Evolutionary conservation across 2,113 vertebrate genomes (phyloP), one percentile per base, ranked within the genome.

Genomic region (Xyrauchen texanus): DNA sequence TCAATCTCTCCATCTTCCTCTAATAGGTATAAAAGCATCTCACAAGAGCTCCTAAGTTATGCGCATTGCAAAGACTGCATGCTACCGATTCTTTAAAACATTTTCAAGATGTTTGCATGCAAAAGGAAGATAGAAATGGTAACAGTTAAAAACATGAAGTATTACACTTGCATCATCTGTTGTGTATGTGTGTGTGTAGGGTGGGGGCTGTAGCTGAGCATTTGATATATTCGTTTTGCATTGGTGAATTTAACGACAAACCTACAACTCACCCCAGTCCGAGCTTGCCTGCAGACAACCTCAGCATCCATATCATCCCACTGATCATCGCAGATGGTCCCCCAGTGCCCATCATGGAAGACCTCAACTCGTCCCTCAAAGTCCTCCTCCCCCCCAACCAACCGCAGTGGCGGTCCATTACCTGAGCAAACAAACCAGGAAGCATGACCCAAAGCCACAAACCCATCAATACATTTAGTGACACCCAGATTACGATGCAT

Each of bases 351-450:
- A 2, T 89, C 83, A 6, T 95, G 93, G 80, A 94, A 97, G 69
- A 97, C 95, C 85, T 97, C 96, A 78, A 97, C 92, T 0, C 95
- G 92, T 2, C 96, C 96, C 86, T 96, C 95, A 83, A 95, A 96
- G 69, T 91, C 93, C 80, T 95, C 95, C 87, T 95, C 93, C 0
- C 95, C 94, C n/a, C 92, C 94, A 12, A 93, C 95, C 86, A 97
- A 82, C 44, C 95, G 93, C 76, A 97, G 89, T 0, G 95, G 95
- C 10, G 93, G 90, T 6, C 91, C 93, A 51, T 91, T 91, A 82
- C 94, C 96, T 97, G 88, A 53, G 4, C 9, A 45, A 7, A 16
- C 51, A 46, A 21, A 52, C 42, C 67, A 81, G 47, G 16, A 53
- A 64, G 7, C 61, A 73, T 49, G 53, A 65, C 49, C 47, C 52